Evolutionary conservation across 2,888 invertebrate species (phyloP).

Genomic region (Matsumyia berberina): DNA sequence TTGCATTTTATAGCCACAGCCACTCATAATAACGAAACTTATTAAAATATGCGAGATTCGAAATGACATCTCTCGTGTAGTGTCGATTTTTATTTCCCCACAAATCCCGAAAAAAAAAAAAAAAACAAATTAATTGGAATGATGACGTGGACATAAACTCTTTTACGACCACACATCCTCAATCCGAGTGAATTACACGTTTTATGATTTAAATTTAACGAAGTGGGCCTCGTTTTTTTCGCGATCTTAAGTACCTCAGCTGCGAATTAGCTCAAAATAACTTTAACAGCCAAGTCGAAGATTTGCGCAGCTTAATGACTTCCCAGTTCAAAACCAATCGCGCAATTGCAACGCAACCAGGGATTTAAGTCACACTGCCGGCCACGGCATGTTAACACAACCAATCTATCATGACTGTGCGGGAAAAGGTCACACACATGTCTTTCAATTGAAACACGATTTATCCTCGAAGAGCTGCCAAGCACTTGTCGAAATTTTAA

Average conservation of each 20-base stretch:
- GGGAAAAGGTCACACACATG: constrained; percentile 65
- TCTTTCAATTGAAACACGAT: constrained; percentile 70
- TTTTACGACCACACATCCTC: constrained; percentile 56
- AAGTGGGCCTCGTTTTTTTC: neutral
- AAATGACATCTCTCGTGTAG: constrained; percentile 32
- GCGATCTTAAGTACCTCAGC: neutral
- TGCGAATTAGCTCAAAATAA: constrained; percentile 18
- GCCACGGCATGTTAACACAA: constrained; percentile 1
- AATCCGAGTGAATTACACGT: constrained; percentile 47
- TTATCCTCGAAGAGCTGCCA: constrained; percentile 72
- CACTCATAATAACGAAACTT: constrained; percentile 21
- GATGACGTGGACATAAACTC: constrained; percentile 51
- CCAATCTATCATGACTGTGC: constrained; percentile 52
- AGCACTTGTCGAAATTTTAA: constrained; percentile 74
- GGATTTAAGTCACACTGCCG: constrained; percentile 23
- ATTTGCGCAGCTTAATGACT: neutral
- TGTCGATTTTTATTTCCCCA: constrained; percentile 29
- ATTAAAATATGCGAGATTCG: constrained; percentile 38
- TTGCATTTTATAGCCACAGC: constrained; percentile 30
- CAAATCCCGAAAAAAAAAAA: constrained; percentile 13
- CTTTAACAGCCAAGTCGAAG: constrained; percentile 1
- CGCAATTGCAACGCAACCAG: neutral
- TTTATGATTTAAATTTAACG: constrained; percentile 45
- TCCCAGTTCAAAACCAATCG: neutral
- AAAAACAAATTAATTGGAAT: constrained; percentile 38